Percentiles rank a stretch among this genome's conserved stretches.
phyloP scores from a whole-genome alignment of 30 jellyfish, hydroid and myxozoan species.

The Hydractinia symbiolongicarpus region DNA sequence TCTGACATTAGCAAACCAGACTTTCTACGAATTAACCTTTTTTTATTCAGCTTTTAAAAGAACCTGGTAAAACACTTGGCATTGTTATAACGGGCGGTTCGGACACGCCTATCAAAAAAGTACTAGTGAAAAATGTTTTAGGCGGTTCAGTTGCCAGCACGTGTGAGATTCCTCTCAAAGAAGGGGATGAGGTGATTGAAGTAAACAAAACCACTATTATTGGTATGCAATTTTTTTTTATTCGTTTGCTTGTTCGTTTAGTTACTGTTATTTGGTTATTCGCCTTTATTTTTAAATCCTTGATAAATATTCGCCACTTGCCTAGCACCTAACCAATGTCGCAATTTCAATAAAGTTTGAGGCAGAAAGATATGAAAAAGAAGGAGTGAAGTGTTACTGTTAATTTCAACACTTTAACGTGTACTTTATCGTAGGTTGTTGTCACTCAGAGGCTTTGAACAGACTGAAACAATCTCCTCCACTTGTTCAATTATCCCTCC shows the following conservation, averaged over 20 bases:
- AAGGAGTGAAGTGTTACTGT: no score
- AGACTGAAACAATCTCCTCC: conserved; percentile 84
- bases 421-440: conserved; percentile 24
- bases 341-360: no score
- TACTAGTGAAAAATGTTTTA: conserved; percentile 50
- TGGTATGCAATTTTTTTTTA: conserved; percentile 44
- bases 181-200: conserved; percentile 80
- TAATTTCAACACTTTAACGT: no score
- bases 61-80: conserved; percentile 89
- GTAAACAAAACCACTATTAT: conserved; percentile 48
- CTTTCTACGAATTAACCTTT: no score
- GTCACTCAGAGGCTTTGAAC: conserved; percentile 68
- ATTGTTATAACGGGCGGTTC: conserved; percentile 83
- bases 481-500: conserved; percentile 54
- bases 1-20: no score
- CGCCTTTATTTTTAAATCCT: no score
- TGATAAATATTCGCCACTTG: no score
- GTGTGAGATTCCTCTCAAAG: conserved; percentile 47
- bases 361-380: no score
- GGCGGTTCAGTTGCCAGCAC: conserved; percentile 69
- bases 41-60: conserved; percentile 62
- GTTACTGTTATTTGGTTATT: no score
- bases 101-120: conserved; percentile 64
- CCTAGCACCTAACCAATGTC: no score
- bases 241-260: neutral